Evolutionary conservation across 2,113 vertebrate genomes (phyloP), one percentile per base, ranked within the genome.

Genomic region (Notothenia rossii): DNA sequence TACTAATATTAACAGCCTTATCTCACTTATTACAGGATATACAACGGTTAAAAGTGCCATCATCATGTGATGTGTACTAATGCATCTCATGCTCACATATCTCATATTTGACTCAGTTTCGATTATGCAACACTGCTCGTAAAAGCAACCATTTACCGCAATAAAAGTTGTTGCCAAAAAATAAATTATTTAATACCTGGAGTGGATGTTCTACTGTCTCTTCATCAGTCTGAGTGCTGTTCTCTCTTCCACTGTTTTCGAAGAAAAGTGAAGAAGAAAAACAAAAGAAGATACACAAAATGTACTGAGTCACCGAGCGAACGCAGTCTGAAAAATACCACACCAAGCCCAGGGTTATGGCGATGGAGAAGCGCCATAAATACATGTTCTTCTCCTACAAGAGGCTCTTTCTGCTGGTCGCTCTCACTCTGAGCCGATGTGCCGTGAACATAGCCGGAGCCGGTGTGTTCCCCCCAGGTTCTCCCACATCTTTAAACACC

Each of bases 201-300:
- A 50, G 49, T 0, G 33, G 9, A 0, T 36, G 20, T 12, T 81
- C 77, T 4, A 48, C 50, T 2, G 62, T 7, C 8, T 89, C 86
- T 2, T 89, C 89, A 0, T 94, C 91, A 1, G 94, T 94, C 7
- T 94, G 94, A 1, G 94, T 93, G 81, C 92, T 66, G 69, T 48
- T 85, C 71, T 93, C 93, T 67, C 76, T 79, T 0, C 76, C 58
- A 0, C 40, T 56, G 48, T 36, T 80, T 2, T 25, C 65, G 1
- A 72, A 33, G 0, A 87, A 2, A 48, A 84, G 46, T 4, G 89
- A 88, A 0, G 83, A 60, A 0, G 20, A 66, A 25, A 87, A n/a
- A 14, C 75, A 91, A 15, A 90, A 79, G 9, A 93, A 36, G 49
- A 89, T 53, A 20, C 86, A 87, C 0, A 93, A 0, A 1, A 83